Evolutionary conservation across 2,113 vertebrate genomes (phyloP).

Genomic region (Tonatia bakeri): DNA sequence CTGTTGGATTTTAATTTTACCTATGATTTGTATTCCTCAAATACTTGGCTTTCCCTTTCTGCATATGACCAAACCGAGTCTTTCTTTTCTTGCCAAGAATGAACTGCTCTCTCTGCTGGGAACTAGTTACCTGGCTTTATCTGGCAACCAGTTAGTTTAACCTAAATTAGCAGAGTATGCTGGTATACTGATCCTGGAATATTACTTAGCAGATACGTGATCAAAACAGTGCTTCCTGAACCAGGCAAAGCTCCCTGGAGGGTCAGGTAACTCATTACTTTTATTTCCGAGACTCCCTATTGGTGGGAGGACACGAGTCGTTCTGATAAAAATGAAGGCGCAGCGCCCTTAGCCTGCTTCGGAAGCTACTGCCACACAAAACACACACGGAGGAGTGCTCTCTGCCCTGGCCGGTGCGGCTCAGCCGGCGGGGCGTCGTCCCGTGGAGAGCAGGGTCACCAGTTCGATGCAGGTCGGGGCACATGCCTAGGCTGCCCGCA

Average conservation of each 20-base stretch:
- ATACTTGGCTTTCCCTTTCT: neutral
- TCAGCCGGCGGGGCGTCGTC: no score
- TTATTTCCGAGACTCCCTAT: neutral
- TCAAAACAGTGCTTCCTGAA: neutral
- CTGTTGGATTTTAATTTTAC: neutral
- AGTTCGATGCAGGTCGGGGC: no score
- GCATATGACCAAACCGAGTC: neutral
- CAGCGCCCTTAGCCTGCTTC: neutral
- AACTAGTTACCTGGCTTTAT: neutral
- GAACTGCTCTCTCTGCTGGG: neutral
- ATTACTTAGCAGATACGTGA: neutral
- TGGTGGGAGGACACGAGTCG: neutral
- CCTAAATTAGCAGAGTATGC: neutral
- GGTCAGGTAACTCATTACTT: neutral
- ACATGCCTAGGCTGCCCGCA: no score
- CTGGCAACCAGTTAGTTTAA: neutral
- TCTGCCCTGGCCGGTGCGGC: neutral
- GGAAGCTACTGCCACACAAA: accelerated
- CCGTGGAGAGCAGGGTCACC: no score
- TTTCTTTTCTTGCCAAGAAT: neutral
- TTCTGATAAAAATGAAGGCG: neutral
- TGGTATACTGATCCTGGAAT: neutral
- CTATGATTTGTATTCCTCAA: neutral
- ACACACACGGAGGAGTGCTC: neutral
- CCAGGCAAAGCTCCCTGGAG: neutral